phyloP scores from a whole-genome alignment of 2,113 vertebrate genomes.

The Corythaeola cristata region DNA sequence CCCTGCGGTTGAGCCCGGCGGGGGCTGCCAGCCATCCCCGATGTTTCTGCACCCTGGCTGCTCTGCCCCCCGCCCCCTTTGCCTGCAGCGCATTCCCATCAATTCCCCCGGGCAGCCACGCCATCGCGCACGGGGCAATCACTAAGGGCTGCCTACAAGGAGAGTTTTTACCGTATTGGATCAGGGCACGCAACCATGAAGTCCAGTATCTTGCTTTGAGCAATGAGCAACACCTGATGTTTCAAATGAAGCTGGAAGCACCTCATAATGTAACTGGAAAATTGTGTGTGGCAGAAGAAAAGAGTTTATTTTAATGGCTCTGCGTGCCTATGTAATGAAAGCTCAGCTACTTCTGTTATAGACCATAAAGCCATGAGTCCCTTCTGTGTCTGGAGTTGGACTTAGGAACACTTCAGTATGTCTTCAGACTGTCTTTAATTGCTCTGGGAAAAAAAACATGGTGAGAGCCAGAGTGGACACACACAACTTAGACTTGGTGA shows the following conservation, averaged over 20 bases:
- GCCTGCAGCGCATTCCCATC: neutral
- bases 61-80: neutral
- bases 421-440: neutral
- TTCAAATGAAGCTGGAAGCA: conserved; percentile 10
- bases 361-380: neutral
- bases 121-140: neutral
- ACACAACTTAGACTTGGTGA: neutral
- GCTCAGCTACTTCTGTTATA: neutral
- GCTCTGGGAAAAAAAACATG: neutral
- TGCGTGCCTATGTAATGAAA: neutral
- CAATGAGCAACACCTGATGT: neutral
- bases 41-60: neutral
- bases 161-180: neutral
- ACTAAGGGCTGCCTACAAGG: neutral
- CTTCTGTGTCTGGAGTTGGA: neutral
- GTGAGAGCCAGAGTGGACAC: neutral
- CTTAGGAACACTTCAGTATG: neutral
- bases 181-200: neutral
- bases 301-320: neutral
- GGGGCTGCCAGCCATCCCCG: neutral
- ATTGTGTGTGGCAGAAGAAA: neutral
- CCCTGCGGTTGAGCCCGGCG: neutral
- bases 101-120: neutral
- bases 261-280: neutral
- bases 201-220: neutral